Evolutionary conservation across 2,797 vertebrate genomes (phyloP), one percentile per base, ranked within the genome.

Genomic region (Protosalanx chinensis): DNA sequence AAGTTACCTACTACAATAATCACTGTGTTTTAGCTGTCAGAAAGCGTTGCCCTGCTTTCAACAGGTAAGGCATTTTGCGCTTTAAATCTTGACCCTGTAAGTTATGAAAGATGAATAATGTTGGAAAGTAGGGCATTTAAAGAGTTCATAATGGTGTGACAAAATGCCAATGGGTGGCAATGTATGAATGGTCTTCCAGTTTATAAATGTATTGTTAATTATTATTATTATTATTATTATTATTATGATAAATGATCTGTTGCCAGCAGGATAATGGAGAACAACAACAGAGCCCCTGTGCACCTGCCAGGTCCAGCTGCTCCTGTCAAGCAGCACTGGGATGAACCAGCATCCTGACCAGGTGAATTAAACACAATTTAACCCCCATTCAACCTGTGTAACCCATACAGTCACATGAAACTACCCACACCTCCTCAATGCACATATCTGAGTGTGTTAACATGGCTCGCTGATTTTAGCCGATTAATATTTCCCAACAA

Each of bases 401-500:
- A 82, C 81, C 85, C 84, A 83, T 79, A 87, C 89, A 91, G n/a
- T 57, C 20, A 57, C 23, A 37, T 41, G 32, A 13, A 37, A 37
- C 77, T 70, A 66, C 74, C 80, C 69, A 61, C n/a, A 27, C 69
- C 29, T 67, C 27, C 87, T 85, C 71, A 51, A 76, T 72, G 57
- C 79, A 79, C 81, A 82, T 77, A 85, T 83, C 72, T 69, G 61
- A 74, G 60, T 78, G 81, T 76, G 81, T 83, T 67, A 78, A 85
- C 81, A 77, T 72, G 76, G 72, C 81, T 84, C n/a, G 68, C 51
- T 32, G 35, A 68, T 66, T 75, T 80, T 61, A 76, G 71, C 88
- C 84, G 65, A 63, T 37, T 84, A 83, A 72, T 76, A 51, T 68
- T 85, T 89, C 87, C 87, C 89, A 82, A 82, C 78, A 84, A 84